A percentile compares a stretch with the other conserved stretches of the same genome.
phyloP scores from a whole-genome alignment of 2,113 vertebrate species.

The Cariama cristata region DNA sequence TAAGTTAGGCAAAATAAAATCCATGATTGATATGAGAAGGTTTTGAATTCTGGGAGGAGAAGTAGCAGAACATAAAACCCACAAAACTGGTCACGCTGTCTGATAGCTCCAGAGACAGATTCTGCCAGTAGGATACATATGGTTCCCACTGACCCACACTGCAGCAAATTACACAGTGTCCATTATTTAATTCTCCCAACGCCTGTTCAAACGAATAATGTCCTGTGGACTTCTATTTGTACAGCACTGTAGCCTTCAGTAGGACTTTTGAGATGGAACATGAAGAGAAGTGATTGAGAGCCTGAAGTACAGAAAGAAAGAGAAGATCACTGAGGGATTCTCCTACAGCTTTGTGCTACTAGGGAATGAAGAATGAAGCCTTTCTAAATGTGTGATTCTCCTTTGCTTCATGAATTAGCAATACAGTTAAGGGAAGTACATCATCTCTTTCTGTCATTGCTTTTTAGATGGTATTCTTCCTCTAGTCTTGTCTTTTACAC shows the following conservation, averaged over 20 bases:
- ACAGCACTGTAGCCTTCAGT: not conserved
- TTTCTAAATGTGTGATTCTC: not conserved
- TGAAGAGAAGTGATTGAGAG: not conserved
- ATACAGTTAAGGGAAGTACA: not conserved
- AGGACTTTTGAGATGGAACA: not conserved
- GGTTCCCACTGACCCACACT: not conserved
- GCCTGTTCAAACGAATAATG: not conserved
- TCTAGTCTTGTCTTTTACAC: not conserved
- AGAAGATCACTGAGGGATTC: not conserved
- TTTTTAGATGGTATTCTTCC: not conserved
- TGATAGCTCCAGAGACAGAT: not conserved
- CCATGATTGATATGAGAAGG: not conserved
- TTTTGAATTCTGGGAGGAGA: not conserved
- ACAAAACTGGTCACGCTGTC: accelerated
- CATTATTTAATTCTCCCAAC: not conserved
- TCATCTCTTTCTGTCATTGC: not conserved
- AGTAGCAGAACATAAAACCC: not conserved
- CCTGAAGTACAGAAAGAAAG: not conserved
- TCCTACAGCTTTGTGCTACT: not conserved
- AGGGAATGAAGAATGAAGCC: not conserved
- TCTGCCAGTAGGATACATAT: not conserved
- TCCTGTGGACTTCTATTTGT: not conserved
- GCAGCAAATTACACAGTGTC: not conserved
- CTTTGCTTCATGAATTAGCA: not conserved
- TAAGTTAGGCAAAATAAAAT: not conserved